Conservation (phyloP, 2,113 vertebrate species). For the Laterallus jamaicensis region DNA sequence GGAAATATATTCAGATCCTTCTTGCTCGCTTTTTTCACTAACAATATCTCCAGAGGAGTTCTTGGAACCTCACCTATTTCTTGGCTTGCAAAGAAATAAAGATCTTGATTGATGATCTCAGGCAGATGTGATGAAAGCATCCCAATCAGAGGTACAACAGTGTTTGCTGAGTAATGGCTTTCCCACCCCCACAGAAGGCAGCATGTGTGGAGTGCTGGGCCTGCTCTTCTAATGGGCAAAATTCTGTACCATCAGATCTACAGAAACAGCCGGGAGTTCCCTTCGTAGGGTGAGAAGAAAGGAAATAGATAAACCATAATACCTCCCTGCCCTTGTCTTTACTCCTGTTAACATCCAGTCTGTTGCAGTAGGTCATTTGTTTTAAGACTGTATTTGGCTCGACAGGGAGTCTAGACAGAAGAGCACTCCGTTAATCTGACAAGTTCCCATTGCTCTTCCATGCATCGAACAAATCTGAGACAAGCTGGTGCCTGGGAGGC, state of each 20-base stretch:
- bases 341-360: constrained; percentile 5
- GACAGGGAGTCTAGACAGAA: constrained; percentile 22
- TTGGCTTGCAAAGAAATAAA: constrained; percentile 30
- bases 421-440: constrained; percentile 15
- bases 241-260: neutral
- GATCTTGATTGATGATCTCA: neutral
- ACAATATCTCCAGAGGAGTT: neutral
- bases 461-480: neutral
- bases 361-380: constrained; percentile 19
- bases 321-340: neutral
- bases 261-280: neutral
- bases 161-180: constrained; percentile 18
- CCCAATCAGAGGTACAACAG: neutral
- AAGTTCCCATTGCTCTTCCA: neutral
- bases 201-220: neutral
- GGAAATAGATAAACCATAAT: neutral
- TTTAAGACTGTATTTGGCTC: constrained; percentile 20
- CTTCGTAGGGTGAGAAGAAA: neutral
- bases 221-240: neutral
- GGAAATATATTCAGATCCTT: neutral
- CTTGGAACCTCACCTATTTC: constrained; percentile 10
- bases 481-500: neutral
- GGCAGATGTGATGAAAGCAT: constrained; percentile 12
- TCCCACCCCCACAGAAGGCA: neutral
- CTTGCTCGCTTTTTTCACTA: neutral